Conservation (phyloP, 2,888 invertebrate species). For the Carabus problematicus region DNA sequence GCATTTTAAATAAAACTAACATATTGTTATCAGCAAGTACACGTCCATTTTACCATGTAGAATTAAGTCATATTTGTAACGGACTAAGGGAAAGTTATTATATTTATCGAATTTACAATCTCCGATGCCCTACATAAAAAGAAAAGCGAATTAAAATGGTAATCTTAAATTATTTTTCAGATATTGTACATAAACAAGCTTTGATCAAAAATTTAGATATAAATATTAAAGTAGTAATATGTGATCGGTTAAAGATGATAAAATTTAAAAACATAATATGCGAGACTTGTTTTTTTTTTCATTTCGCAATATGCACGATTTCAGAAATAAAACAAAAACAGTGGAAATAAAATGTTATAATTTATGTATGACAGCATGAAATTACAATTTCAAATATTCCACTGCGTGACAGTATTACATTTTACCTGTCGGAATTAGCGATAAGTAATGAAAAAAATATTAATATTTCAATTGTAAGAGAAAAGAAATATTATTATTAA, state of each 20-base stretch:
- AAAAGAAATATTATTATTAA: constrained; percentile 2
- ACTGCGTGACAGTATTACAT: constrained; percentile 19
- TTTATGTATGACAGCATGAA: constrained; percentile 34
- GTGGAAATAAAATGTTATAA: constrained; percentile 19
- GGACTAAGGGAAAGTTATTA: neutral
- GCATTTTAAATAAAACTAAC: neutral
- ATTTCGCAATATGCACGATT: too few relatives aligned
- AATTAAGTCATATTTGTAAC: neutral
- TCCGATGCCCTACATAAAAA: too few relatives aligned
- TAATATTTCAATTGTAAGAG: constrained; percentile 7
- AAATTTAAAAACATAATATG: too few relatives aligned
- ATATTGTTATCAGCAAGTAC: neutral
- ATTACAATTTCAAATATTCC: constrained; percentile 35
- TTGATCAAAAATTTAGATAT: too few relatives aligned
- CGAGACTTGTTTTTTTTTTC: too few relatives aligned
- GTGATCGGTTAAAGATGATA: too few relatives aligned
- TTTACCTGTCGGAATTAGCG: constrained; percentile 24
- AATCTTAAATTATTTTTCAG: too few relatives aligned
- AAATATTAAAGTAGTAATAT: too few relatives aligned
- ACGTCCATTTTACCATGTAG: neutral
- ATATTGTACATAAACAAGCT: too few relatives aligned
- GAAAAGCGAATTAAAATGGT: too few relatives aligned
- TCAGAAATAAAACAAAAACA: neutral
- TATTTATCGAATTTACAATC: too few relatives aligned
- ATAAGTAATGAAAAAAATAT: constrained; percentile 13